These are phyloP conservation scores for Paralvinella palmiformis DNA, from an alignment of 1,140 invertebrate genomes.

Conservation along the genomic window DNA sequence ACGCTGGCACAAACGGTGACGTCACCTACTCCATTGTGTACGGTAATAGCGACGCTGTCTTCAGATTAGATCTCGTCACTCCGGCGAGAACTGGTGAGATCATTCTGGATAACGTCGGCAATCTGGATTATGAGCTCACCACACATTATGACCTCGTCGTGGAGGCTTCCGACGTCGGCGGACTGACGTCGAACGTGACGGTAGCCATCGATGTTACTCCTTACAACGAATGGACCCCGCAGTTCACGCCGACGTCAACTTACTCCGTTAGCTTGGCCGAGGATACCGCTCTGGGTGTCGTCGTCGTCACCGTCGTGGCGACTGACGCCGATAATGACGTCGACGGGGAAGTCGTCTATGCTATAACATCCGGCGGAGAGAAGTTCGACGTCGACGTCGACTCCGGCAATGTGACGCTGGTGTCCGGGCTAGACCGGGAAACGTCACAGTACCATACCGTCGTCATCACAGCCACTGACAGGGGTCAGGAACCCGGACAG, in stretches of 20 bases:
- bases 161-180: neutral
- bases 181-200: neutral
- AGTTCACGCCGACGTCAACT: neutral
- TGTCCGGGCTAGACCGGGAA: neutral
- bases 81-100: neutral
- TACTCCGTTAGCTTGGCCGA: slow-evolving; percentile 24
- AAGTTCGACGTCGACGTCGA: slow-evolving; percentile 27
- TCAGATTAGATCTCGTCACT: neutral
- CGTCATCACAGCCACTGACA: neutral
- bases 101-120: slow-evolving; percentile 54
- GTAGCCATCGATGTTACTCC: slow-evolving; percentile 25
- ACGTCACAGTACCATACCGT: neutral
- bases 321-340: slow-evolving; percentile 28
- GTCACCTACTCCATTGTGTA: neutral
- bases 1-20: slow-evolving; percentile 9
- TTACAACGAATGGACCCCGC: neutral
- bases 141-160: neutral
- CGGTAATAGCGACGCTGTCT: neutral
- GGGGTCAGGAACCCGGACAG: neutral
- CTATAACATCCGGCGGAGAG: slow-evolving; percentile 27
- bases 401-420: slow-evolving; percentile 16
- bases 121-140: neutral
- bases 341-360: slow-evolving; percentile 27
- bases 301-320: slow-evolving; percentile 28
- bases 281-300: slow-evolving; percentile 22